A percentile compares a stretch with the other conserved stretches of the same genome.
Conservation (phyloP, 2,888 invertebrate species). For the Sicus ferrugineus region DNA sequence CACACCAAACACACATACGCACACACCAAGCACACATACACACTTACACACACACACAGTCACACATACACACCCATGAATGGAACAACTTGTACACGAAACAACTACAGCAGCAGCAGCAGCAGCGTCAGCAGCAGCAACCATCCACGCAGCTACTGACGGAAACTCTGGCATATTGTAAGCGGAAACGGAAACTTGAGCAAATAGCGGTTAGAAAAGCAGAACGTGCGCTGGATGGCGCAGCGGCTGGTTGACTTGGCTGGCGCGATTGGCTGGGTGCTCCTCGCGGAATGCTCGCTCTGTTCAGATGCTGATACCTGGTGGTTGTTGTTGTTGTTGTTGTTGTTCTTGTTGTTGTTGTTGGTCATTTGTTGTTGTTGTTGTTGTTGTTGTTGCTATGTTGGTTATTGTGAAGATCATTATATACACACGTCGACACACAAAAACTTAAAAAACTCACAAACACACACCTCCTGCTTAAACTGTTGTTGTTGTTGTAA, state of each 20-base stretch:
- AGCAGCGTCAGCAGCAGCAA: no score
- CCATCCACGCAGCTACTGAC: constrained; percentile 19
- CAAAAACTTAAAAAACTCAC: no score
- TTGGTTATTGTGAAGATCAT: not conserved
- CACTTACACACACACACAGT: not conserved
- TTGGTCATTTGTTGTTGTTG: not conserved
- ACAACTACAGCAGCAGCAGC: not conserved
- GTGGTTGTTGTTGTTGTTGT: not conserved
- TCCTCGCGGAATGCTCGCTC: no score
- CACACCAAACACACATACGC: no score
- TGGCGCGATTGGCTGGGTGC: no score
- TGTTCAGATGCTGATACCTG: not conserved
- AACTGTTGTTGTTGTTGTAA: no score
- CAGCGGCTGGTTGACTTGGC: not conserved
- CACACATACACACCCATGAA: not conserved
- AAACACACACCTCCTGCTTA: not conserved
- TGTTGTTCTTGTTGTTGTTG: not conserved
- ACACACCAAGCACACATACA: not conserved
- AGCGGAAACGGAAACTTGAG: constrained; percentile 28
- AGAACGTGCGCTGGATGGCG: no score
- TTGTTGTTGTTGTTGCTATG: not conserved
- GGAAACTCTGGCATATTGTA: constrained; percentile 29
- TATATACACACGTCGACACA: no score
- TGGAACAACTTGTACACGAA: not conserved
- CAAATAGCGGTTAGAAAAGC: constrained; percentile 12